Conservation (phyloP, 2,113 vertebrate genomes). For the Bubalus kerabau region DNA sequence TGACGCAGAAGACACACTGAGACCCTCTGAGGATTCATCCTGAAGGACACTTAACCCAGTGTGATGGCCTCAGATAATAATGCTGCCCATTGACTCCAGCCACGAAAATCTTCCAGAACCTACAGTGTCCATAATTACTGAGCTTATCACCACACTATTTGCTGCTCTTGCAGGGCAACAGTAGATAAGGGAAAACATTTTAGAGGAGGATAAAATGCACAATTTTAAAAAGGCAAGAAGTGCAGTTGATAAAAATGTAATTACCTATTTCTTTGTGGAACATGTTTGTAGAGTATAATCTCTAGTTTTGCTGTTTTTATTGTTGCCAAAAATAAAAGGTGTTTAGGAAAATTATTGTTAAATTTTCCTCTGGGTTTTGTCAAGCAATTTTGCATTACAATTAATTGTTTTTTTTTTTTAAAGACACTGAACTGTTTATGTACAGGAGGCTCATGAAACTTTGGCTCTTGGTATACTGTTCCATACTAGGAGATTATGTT, state of each 20-base stretch:
- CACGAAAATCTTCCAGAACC: slow-evolving; percentile 13
- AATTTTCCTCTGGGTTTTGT: slow-evolving; percentile 43
- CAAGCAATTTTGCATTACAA: background rate
- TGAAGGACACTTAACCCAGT: slow-evolving; percentile 22
- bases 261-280: slow-evolving; percentile 39
- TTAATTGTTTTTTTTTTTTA: background rate
- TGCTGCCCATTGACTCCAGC: background rate
- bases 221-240: slow-evolving; percentile 40
- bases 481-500: background rate
- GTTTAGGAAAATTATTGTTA: slow-evolving; percentile 40
- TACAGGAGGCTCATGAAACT: background rate
- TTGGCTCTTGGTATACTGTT: background rate
- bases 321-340: slow-evolving; percentile 24
- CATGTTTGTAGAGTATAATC: slow-evolving; percentile 27
- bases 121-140: slow-evolving; percentile 34
- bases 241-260: slow-evolving; percentile 60
- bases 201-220: slow-evolving; percentile 15
- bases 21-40: background rate
- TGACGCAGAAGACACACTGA: background rate
- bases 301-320: slow-evolving; percentile 45
- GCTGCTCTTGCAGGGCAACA: background rate
- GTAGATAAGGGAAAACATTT: slow-evolving; percentile 60
- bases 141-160: slow-evolving; percentile 37
- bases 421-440: background rate
- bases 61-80: slow-evolving; percentile 10